Conservation (phyloP, 2,888 invertebrate genomes). For the Aphodius granarius region DNA sequence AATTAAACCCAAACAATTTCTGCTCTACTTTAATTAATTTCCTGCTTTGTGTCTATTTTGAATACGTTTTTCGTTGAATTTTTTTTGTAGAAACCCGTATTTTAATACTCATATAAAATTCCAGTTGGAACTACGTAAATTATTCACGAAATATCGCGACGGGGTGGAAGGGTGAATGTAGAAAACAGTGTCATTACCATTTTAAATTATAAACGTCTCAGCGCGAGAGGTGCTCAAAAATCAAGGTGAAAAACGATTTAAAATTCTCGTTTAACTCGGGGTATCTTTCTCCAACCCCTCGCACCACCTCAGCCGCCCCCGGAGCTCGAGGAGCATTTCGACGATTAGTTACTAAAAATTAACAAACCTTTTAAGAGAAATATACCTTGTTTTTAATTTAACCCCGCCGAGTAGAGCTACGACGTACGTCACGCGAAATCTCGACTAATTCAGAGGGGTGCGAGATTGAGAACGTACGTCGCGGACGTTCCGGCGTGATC, state of each 20-base stretch:
- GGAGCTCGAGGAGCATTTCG: neutral
- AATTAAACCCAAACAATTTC: too few relatives aligned
- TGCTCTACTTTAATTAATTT: too few relatives aligned
- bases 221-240: neutral
- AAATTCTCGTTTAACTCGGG: slow-evolving; percentile 19
- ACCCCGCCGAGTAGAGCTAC: slow-evolving; percentile 40
- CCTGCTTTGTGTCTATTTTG: too few relatives aligned
- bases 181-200: neutral
- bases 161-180: neutral
- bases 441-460: slow-evolving; percentile 30
- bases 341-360: slow-evolving; percentile 37
- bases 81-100: too few relatives aligned
- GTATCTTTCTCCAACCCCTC: slow-evolving; percentile 3
- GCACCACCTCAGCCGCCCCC: neutral
- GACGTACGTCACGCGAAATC: slow-evolving; percentile 39
- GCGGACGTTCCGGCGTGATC: slow-evolving; percentile 20
- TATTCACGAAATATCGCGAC: neutral
- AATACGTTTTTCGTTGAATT: too few relatives aligned
- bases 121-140: too few relatives aligned
- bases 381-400: slow-evolving; percentile 49
- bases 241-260: slow-evolving; percentile 10
- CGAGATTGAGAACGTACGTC: slow-evolving; percentile 17
- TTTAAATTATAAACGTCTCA: neutral
- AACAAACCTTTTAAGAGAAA: slow-evolving; percentile 42
- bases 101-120: too few relatives aligned